A percentile compares a stretch with the other conserved stretches of the same genome.
phyloP scores from a whole-genome alignment of 2,113 vertebrate genomes.

The Poecile atricapillus region DNA sequence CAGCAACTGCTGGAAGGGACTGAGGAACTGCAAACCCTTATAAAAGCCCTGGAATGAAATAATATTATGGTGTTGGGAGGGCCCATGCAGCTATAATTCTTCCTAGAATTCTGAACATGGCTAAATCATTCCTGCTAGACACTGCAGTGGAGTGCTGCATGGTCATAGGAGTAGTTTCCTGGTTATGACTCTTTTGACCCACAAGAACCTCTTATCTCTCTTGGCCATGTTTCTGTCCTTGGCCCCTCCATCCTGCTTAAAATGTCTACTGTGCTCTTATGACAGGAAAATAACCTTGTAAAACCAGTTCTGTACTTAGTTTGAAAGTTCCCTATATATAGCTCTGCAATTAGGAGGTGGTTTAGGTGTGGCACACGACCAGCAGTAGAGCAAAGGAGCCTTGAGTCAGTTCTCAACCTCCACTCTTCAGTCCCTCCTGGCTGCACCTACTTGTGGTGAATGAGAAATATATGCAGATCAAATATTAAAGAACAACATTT shows the following conservation, averaged over 20 bases:
- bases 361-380: background rate
- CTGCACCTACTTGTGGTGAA: background rate
- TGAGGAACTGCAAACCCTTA: background rate
- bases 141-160: background rate
- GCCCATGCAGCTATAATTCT: background rate
- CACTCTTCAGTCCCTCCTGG: background rate
- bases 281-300: background rate
- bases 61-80: background rate
- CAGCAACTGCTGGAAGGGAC: background rate
- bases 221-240: background rate
- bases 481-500: background rate
- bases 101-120: background rate
- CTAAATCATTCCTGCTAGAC: background rate
- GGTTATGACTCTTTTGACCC: background rate
- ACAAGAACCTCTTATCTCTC: background rate
- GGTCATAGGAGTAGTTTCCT: background rate
- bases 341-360: background rate
- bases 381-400: background rate
- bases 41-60: background rate
- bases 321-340: background rate
- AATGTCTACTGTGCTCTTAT: background rate
- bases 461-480: background rate
- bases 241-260: background rate
- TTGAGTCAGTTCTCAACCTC: background rate
- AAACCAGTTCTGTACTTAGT: background rate